phyloP scores from a whole-genome alignment of 1,140 invertebrate species.

The Temnothorax curvispinosus region DNA sequence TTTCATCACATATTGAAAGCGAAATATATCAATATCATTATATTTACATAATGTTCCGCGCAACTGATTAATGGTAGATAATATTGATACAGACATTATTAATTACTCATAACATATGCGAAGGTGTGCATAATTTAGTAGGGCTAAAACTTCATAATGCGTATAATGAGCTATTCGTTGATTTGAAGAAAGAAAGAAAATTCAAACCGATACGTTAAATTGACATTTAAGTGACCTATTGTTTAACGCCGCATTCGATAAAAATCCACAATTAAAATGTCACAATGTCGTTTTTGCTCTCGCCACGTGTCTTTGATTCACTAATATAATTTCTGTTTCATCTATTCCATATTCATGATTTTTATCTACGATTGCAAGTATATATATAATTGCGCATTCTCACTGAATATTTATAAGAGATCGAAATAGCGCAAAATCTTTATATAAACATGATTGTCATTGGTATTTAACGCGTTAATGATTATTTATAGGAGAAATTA shows the following conservation, averaged over 20 bases:
- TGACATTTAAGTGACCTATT: constrained; percentile 1
- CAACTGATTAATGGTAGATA: constrained; percentile 7
- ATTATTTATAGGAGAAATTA: not conserved
- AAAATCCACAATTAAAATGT: constrained; percentile 20
- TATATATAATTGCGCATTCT: not conserved
- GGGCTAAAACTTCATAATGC: not conserved
- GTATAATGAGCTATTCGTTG: not conserved
- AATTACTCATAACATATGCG: not conserved
- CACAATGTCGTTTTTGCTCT: not conserved
- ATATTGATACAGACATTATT: constrained; percentile 12
- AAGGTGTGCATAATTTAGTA: constrained; percentile 22
- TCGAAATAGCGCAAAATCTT: not conserved
- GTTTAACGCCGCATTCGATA: not conserved
- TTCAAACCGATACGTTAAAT: not conserved
- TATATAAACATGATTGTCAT: not conserved
- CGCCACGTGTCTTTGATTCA: not conserved
- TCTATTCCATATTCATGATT: not conserved
- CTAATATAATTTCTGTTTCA: not conserved
- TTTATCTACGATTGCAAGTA: not conserved
- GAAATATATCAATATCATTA: not conserved
- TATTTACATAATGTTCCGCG: constrained; percentile 9
- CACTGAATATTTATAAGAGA: not conserved
- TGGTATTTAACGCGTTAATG: not conserved
- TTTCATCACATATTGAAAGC: not conserved
- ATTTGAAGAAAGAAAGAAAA: not conserved